Base-by-base conservation (phyloP, 1,140 invertebrate species). In the Musca vetustissima region DNA sequence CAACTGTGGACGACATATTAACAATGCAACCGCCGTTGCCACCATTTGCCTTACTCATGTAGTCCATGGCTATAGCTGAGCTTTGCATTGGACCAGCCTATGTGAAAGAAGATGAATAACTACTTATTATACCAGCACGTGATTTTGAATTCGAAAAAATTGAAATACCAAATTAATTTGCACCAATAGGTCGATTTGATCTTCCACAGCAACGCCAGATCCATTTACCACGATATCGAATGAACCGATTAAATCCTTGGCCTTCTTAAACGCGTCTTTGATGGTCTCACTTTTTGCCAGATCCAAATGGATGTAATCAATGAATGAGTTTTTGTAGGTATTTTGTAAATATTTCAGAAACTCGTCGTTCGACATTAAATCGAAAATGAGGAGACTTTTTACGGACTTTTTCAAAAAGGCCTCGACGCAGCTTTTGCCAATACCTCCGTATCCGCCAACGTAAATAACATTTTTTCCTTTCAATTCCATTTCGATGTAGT, bases 211-310 rank as follows among this genome's bases (percentile, higher is more conserved):
- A 21, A 88, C 85, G 28, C 87, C 86, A 48, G 88, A 87, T 64
- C 87, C 86, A 65, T 90, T 89, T 0, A 89, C 81, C 2, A 90
- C 75, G 47, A 90, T 85, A 70, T 90, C 88, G 22, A 89, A 81
- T 19, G 74, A 75, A 25, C 83, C 79, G 4, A 82, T 78, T 28
- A 71, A 74, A 70, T 80, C 77, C 48, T 75, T 70, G 47, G 79
- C 75, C 64, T 76, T 74, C 70, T 80, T 72, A 22, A 75, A 81
- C 32, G 77, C 74, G 47, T 72, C 76, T 64, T 81, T 76, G 7
- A 83, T 70, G 50, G 77, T 77, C 57, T 81, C 76, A 17, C 73
- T 74, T 24, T 80, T 78, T 4, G 79, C 72, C 47, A 82, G 76
- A 65, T 83, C 81, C 70, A 78, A 77, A 69, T 80, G 79, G 13